Percentiles rank a stretch among this genome's conserved stretches.
These are phyloP conservation scores for Telmatherina bonti DNA, from an alignment of 2,797 vertebrate species.

Conservation along the genomic window DNA sequence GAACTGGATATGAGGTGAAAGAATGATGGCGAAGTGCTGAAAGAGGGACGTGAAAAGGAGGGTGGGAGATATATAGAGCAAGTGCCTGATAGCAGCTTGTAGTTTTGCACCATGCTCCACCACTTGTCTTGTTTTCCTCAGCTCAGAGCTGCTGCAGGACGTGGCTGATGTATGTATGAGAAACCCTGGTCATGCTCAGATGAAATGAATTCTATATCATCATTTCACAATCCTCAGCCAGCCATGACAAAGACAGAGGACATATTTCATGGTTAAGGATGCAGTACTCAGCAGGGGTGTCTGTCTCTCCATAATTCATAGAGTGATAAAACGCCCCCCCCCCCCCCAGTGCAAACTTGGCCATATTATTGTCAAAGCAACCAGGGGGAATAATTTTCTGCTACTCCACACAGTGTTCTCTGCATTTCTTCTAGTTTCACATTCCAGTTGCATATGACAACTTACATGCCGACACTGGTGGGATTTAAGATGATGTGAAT, in stretches of 20 bases:
- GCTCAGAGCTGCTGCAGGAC: slow-evolving; percentile 89
- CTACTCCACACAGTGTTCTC: slow-evolving; percentile 37
- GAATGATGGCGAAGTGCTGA: slow-evolving; percentile 52
- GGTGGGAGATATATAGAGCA: slow-evolving; percentile 57
- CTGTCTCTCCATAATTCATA: slow-evolving; percentile 82
- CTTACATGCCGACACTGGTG: slow-evolving; percentile 3
- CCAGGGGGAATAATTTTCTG: slow-evolving; percentile 51
- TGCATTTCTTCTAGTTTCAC: slow-evolving; percentile 27
- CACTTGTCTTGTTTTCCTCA: slow-evolving; percentile 79
- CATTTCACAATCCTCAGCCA: slow-evolving; percentile 86
- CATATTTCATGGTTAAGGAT: slow-evolving; percentile 88
- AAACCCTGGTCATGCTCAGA: slow-evolving; percentile 86
- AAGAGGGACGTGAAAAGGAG: slow-evolving; percentile 34
- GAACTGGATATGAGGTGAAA: slow-evolving; percentile 62
- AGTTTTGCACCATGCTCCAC: slow-evolving; percentile 71
- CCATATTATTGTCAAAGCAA: slow-evolving; percentile 68
- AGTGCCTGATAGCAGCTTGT: slow-evolving; percentile 85
- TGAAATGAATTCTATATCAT: slow-evolving; percentile 94
- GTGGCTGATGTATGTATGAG: slow-evolving; percentile 90
- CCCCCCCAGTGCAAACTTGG: slow-evolving; percentile 57
- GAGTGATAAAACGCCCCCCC: slow-evolving; percentile 73
- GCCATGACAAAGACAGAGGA: slow-evolving; percentile 83
- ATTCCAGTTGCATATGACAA: slow-evolving; percentile 6
- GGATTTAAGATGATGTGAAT: slow-evolving; percentile 24
- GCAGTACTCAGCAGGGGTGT: slow-evolving; percentile 76